These are phyloP conservation scores for Agrotis ipsilon DNA, from an alignment of 2,888 invertebrate species.

Conservation along the genomic window DNA sequence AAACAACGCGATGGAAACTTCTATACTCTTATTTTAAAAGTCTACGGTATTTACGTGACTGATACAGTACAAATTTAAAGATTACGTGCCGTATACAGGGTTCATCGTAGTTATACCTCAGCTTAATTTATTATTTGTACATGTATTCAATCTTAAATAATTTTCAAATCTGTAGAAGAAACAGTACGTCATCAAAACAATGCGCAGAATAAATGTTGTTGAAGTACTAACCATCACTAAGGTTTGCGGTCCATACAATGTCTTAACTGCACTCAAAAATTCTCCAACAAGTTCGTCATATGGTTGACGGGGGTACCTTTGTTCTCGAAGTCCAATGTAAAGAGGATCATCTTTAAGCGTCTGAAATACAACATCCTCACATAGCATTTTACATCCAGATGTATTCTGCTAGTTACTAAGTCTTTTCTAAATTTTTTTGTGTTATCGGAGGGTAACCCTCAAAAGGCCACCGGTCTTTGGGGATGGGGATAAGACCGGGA, in stretches of 20 bases:
- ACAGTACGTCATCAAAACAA: background rate
- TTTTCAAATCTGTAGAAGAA: background rate
- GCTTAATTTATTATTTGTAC: background rate
- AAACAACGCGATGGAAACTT: too few relatives aligned
- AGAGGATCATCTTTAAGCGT: conserved; percentile 96
- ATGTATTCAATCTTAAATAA: background rate
- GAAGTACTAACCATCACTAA: conserved; percentile 84
- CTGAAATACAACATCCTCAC: conserved; percentile 77
- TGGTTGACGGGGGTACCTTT: conserved; percentile 94
- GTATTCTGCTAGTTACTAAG: too few relatives aligned
- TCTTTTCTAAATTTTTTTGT: too few relatives aligned
- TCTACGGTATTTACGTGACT: too few relatives aligned
- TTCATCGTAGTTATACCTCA: background rate
- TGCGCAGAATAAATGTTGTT: background rate
- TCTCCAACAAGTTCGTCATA: conserved; percentile 98
- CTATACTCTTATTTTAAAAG: too few relatives aligned
- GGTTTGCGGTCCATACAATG: conserved; percentile 94
- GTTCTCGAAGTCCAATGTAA: conserved; percentile 96
- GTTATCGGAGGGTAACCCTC: too few relatives aligned
- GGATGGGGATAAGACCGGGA: too few relatives aligned
- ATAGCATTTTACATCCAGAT: background rate
- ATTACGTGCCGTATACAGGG: too few relatives aligned
- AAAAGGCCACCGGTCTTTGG: too few relatives aligned
- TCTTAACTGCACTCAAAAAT: conserved; percentile 97
- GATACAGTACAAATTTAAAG: too few relatives aligned